Base-by-base conservation (phyloP, 2,888 invertebrate species). In the Diadromus collaris region DNA sequence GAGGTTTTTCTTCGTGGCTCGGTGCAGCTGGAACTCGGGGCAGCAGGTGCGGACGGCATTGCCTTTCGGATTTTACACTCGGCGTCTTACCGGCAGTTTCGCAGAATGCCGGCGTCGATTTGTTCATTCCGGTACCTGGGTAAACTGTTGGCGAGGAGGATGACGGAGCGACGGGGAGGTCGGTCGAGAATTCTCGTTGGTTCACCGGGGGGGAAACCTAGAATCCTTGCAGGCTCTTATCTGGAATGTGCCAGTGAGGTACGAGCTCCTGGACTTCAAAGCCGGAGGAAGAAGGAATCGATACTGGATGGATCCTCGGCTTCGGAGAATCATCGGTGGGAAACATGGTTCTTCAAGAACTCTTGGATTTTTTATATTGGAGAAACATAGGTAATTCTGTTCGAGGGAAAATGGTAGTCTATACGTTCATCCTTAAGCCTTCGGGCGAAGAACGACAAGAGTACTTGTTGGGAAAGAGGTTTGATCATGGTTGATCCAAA, bases 201-300 rank as follows among this genome's bases (percentile, higher is more conserved):
- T 83, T 85, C 34, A 74, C 58, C 54, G 64, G 56, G 13, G 68
- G 56, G 16, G 7, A n/a, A 70, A 51, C 71, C 65, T 44, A 84
- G 84, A 86, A 87, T 85, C 85, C 86, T 58, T 46, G 58, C 79
- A 80, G 79, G 83, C 86, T 85, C 84, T 88, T 87, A 87, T 85
- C 86, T 75, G 81, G 82, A 78, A 81, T 86, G 87, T 86, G 84
- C 82, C 84, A 79, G 78, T 78, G 86, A 87, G 87, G 88, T 88
- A 86, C 85, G 67, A 75, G 83, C 81, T 80, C 41, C 38, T 54
- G 60, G 48, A 81, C 71, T 75, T 76, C 85, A 85, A 84, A 85
- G 87, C 87, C 86, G 88, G 58, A 29, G 85, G 87, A 85, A 88
- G 87, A 85, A 85, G 84, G 87, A 86, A 88, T 90, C 90, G 89